Evolutionary conservation across 2,113 vertebrate genomes (phyloP), one percentile per base, ranked within the genome.

Genomic region (Leptodactylus fuscus): DNA sequence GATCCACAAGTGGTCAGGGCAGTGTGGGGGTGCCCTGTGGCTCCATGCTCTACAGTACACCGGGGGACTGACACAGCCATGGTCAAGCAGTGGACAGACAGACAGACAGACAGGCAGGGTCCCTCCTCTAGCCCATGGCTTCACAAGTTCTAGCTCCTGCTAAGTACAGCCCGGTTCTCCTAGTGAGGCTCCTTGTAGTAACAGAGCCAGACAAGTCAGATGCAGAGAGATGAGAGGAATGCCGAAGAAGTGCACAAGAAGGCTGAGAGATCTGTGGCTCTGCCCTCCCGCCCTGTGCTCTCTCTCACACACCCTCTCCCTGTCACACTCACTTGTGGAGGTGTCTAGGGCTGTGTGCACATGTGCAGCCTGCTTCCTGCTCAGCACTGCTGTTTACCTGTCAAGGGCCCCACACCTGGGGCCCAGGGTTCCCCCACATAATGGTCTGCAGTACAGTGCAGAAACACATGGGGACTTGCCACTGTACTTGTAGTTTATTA

Each of bases 211-310:
- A 73, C 70, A 24, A 27, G 38, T 46, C 71, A n/a, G 70, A 71
- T 13, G 46, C 22, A 74, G 38, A 8, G 79, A 74, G 67, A 7
- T 24, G 82, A 51, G 73, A 29, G 38, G 58, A 65, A 75, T 69
- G 27, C 38, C 27, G 18, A 22, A 27, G 79, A 41, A 60, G 77
- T 44, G 46, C 20, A 73, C 55, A 13, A 51, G 71, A 62, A 46
- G 53, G 38, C 60, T 62, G 76, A 78, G 60, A 65, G 73, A 51
- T 77, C n/a, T 49, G 71, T 22, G 32, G 73, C 38, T 65, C 55
- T 84, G 16, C 82, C 82, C 82, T 85, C 82, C 82, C 55, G 60
- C 83, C 74, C 83, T 84, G 82, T 36, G 16, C n/a, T n/a, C n/a
- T n/a, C n/a, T n/a, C n/a, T 48, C 80, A 36, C 83, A 78, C 83